Conservation (phyloP, 2,888 invertebrate species). For the Leptinotarsa haldemani region DNA sequence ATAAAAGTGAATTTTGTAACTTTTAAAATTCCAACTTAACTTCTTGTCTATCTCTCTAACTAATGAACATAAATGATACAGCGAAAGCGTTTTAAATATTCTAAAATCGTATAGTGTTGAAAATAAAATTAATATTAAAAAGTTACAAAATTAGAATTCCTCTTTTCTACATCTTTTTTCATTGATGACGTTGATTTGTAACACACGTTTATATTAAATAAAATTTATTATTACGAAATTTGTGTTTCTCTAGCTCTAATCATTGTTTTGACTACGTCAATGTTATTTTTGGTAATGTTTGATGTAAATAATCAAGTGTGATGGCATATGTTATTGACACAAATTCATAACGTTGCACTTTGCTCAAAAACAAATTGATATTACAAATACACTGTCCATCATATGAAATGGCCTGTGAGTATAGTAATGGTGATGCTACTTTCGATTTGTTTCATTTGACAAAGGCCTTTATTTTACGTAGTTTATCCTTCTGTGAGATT, state of each 20-base stretch:
- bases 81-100: slow-evolving; percentile 39
- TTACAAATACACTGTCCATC: too few relatives aligned
- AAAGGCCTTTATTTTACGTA: too few relatives aligned
- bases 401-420: too few relatives aligned
- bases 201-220: slow-evolving; percentile 42
- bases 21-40: slow-evolving; percentile 36
- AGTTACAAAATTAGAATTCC: slow-evolving; percentile 48
- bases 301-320: background rate
- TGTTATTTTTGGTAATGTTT: background rate
- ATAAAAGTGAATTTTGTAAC: slow-evolving; percentile 45
- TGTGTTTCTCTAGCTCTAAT: slow-evolving; percentile 21
- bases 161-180: slow-evolving; percentile 45
- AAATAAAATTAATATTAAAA: slow-evolving; percentile 31
- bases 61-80: slow-evolving; percentile 37
- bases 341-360: background rate
- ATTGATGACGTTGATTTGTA: slow-evolving; percentile 41
- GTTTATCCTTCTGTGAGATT: too few relatives aligned
- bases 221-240: slow-evolving; percentile 40
- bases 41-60: slow-evolving; percentile 30
- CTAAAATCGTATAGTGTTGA: slow-evolving; percentile 34
- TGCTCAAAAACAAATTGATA: background rate
- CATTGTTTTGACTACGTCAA: background rate
- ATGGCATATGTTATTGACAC: background rate
- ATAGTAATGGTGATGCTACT: too few relatives aligned
- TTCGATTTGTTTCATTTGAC: too few relatives aligned